A percentile compares a stretch with the other conserved stretches of the same genome.
Conservation (phyloP, 2,113 vertebrate species). For the Datnioides undecimradiatus region DNA sequence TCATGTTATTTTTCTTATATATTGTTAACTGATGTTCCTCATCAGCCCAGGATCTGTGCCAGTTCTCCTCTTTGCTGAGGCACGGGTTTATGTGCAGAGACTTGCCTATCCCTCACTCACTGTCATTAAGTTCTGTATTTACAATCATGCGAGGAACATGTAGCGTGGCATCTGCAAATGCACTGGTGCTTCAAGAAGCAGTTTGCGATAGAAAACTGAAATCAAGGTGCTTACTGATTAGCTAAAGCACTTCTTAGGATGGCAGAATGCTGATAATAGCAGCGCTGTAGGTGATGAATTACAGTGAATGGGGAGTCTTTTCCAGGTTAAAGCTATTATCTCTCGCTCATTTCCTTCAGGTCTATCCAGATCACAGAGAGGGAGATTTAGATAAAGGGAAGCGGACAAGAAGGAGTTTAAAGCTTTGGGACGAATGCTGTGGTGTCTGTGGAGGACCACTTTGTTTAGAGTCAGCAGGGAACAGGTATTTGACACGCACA, state of each 20-base stretch:
- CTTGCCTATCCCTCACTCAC: not conserved
- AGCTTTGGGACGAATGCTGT: not conserved
- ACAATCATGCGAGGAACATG: not conserved
- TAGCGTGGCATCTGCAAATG: not conserved
- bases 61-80: not conserved
- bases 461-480: not conserved
- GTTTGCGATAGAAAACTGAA: not conserved
- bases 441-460: no score
- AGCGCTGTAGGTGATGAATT: not conserved
- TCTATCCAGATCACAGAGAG: not conserved
- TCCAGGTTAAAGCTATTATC: conserved; percentile 21
- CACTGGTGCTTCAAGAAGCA: not conserved
- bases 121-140: not conserved
- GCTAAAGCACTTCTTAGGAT: not conserved
- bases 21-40: not conserved
- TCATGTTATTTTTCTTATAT: not conserved
- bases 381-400: not conserved
- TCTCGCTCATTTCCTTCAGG: not conserved
- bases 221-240: not conserved
- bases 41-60: not conserved
- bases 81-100: not conserved
- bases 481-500: no score
- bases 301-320: not conserved
- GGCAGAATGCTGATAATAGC: not conserved
- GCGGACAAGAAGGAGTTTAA: not conserved